Conservation (phyloP, 2,888 invertebrate genomes). For the Tetrapedia diversipes region DNA sequence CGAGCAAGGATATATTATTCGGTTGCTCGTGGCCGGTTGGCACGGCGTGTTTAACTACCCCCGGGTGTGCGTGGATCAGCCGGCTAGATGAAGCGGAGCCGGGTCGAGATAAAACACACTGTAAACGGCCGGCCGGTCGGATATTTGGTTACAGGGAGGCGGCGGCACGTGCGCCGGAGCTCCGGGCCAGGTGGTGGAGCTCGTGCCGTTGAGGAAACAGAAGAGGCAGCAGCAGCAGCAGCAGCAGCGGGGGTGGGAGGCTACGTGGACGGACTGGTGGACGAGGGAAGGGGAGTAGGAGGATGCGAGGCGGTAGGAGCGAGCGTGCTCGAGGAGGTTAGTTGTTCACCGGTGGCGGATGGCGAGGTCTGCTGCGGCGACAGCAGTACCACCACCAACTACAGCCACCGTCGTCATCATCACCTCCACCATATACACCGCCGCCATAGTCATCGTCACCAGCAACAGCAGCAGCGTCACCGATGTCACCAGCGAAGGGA, state of each 20-base stretch:
- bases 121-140: slow-evolving; percentile 68
- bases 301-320: slow-evolving; percentile 55
- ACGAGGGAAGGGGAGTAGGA: slow-evolving; percentile 46
- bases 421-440: slow-evolving; percentile 52
- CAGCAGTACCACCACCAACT: slow-evolving; percentile 56
- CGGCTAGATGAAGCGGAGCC: slow-evolving; percentile 64
- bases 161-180: slow-evolving; percentile 81
- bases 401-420: slow-evolving; percentile 59
- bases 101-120: slow-evolving; percentile 70
- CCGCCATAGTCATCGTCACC: slow-evolving; percentile 44
- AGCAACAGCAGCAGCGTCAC: slow-evolving; percentile 48
- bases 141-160: slow-evolving; percentile 82
- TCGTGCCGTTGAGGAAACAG: slow-evolving; percentile 66
- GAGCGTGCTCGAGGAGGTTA: slow-evolving; percentile 63
- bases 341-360: slow-evolving; percentile 61
- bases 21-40: slow-evolving; percentile 23
- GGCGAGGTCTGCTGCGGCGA: slow-evolving; percentile 65
- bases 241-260: slow-evolving; percentile 49
- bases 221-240: slow-evolving; percentile 35
- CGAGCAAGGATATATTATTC: slow-evolving; percentile 26
- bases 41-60: slow-evolving; percentile 34
- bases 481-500: slow-evolving; percentile 61
- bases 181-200: slow-evolving; percentile 73
- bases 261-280: slow-evolving; percentile 35
- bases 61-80: slow-evolving; percentile 47